Percentiles rank a stretch among this genome's conserved stretches.
These are phyloP conservation scores for Magallana angulata DNA, from an alignment of 1,140 invertebrate species.

Conservation along the genomic window DNA sequence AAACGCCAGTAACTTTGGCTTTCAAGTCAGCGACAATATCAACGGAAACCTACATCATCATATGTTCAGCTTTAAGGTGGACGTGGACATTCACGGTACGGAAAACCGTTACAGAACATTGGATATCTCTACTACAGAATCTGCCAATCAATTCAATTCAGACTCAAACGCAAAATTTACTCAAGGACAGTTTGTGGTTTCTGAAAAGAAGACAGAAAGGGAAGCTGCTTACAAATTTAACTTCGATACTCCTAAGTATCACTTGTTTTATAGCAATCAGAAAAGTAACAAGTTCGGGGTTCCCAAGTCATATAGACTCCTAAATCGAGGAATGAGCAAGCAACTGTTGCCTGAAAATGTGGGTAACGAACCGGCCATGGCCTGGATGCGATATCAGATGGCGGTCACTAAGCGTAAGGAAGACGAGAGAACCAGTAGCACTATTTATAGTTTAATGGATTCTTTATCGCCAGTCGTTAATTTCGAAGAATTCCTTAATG, in stretches of 20 bases:
- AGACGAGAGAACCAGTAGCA: conserved; percentile 66
- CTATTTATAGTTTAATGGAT: conserved; percentile 67
- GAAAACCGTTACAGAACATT: conserved; percentile 68
- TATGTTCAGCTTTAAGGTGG: conserved; percentile 71
- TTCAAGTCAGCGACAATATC: conserved; percentile 59
- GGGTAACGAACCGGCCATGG: conserved; percentile 67
- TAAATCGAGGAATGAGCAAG: conserved; percentile 62
- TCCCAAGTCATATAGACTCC: conserved; percentile 58
- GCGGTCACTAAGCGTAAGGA: conserved; percentile 70
- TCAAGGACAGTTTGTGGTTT: conserved; percentile 44
- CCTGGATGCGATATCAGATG: conserved; percentile 70
- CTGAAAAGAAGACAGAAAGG: conserved; percentile 58
- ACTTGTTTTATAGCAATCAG: conserved; percentile 62
- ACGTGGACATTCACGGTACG: conserved; percentile 67
- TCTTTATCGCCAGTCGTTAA: conserved; percentile 67
- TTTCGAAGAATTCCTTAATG: conserved; percentile 66
- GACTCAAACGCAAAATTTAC: conserved; percentile 38
- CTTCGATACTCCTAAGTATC: conserved; percentile 65
- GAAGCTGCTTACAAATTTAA: conserved; percentile 64
- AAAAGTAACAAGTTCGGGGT: conserved; percentile 56
- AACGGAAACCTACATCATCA: conserved; percentile 72
- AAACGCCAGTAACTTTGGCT: conserved; percentile 61
- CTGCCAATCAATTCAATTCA: conserved; percentile 40
- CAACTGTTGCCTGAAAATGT: conserved; percentile 61
- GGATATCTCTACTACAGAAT: conserved; percentile 54